Evolutionary conservation across 2,888 invertebrate genomes (phyloP), one percentile per base, ranked within the genome.

Genomic region (Eilema depressum): DNA sequence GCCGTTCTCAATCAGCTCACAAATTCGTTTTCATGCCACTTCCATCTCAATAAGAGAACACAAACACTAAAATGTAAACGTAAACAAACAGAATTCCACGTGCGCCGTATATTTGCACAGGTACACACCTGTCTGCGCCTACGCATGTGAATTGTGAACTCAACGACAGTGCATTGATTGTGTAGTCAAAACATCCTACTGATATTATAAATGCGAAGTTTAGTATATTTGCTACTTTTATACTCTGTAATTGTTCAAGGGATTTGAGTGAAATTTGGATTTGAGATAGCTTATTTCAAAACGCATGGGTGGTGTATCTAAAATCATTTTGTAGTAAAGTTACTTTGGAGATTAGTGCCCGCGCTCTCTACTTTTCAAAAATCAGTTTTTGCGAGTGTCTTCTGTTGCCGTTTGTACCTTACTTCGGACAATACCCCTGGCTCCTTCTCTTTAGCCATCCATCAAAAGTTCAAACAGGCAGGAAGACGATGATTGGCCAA

Each of bases 91-190:
- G 60, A 57, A 75, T 74, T 68, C 71, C 67, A 69, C 73, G 57
- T 71, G 71, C 64, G 68, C 62, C 66, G 57, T 41, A 69, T 73
- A 73, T 73, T 71, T 75, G 70, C 70, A 71, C 71, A 63, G 79
- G 68, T 59, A 57, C 63, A 69, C 81, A 82, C 79, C 81, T 82
- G 81, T 74, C 78, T 75, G 72, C 79, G 81, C 81, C 69, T 25
- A 71, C 73, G 76, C 77, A 74, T 5, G n/a, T 74, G 70, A 56
- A 61, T 61, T 5, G n/a, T 74, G 70, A 56, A 61, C 64, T 62
- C 37, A 64, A 41, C 57, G 64, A 64, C 64, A 53, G 28, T 56
- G 30, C 23, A 14, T 64, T 30, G 64, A 64, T 64, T 64, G 5
- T 30, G 17, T 28, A 59, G 59, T 59, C 26, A 26, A 59, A 59